A percentile compares a stretch with the other conserved stretches of the same genome.
These are phyloP conservation scores for Patella pellucida DNA, from an alignment of 2,888 invertebrate species.

Conservation along the genomic window DNA sequence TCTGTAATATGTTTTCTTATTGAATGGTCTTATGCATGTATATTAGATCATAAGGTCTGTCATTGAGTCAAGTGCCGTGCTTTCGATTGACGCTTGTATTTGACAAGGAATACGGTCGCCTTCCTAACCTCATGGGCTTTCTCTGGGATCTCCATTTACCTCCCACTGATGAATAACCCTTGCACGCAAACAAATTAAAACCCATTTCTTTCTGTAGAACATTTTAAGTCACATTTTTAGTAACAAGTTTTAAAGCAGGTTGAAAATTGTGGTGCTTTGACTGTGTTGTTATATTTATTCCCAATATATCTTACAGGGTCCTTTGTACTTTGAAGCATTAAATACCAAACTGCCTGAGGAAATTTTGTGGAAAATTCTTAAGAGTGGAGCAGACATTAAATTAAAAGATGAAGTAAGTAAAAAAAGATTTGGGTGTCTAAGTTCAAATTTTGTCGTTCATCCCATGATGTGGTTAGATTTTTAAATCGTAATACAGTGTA, in stretches of 20 bases:
- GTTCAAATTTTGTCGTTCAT: neutral
- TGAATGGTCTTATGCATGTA: no score
- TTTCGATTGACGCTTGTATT: no score
- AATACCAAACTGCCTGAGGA: constrained; percentile 41
- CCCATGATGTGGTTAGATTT: neutral
- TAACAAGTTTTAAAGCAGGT: neutral
- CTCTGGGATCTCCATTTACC: no score
- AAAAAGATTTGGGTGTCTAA: neutral
- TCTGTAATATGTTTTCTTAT: no score
- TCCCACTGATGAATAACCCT: neutral
- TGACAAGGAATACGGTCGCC: no score
- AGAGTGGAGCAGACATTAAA: constrained; percentile 48
- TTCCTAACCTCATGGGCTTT: no score
- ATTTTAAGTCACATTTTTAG: neutral
- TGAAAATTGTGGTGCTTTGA: neutral
- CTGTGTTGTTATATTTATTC: constrained; percentile 1
- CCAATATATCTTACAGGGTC: constrained; percentile 47
- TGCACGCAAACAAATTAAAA: no score
- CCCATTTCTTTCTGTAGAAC: neutral
- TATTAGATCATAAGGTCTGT: no score
- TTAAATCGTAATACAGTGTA: neutral
- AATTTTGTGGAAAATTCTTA: constrained; percentile 54
- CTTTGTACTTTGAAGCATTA: constrained; percentile 59
- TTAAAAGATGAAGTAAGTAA: constrained; percentile 58
- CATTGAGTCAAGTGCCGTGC: no score